Base-by-base conservation (phyloP, 2,797 vertebrate genomes). In the Alectoris magna region DNA sequence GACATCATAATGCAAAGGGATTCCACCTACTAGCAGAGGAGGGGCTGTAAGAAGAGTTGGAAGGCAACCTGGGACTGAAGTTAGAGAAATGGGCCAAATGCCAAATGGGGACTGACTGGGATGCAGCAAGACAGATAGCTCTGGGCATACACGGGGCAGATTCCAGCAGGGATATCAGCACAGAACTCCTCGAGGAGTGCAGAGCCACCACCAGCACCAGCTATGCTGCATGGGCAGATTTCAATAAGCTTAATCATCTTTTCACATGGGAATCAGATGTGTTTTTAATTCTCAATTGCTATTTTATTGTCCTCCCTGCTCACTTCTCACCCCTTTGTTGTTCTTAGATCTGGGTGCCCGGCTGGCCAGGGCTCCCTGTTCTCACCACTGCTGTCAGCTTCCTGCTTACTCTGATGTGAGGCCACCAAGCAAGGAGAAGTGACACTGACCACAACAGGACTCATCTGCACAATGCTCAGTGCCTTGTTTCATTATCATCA, bases 401-500 rank as follows among this genome's bases (percentile, higher is more conserved):
- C 68, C 60, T 64, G 77, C 84, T 88, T 86, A 58, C 74, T 80
- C 53, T 15, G 71, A 55, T 77, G 69, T 0, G 3, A 90, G 79
- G 84, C 48, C 88, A 84, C 34, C 34, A 53, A 17, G 59, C 0
- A 66, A 90, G 67, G 69, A 78, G 56, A 53, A 82, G 66, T 62
- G 90, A 87, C 86, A 93, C 75, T 66, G 44, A 77, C 60, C 1
- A 1, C 68, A 95, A 56, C 71, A 73, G 39, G 46, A 56, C 72
- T 88, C 88, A 94, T 94, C 83, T 84, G 34, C 21, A 38, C 63
- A 84, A 84, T 94, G 92, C 26, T 62, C 80, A 31, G 3, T 39
- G 77, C 76, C 94, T 91, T 86, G 85, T 79, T 96, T 94, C 82
- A 95, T 93, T 84, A 92, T 36, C 64, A 86, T 86, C 91, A 82